Conservation (phyloP, 2,113 vertebrate genomes). For the Tonatia bakeri region DNA sequence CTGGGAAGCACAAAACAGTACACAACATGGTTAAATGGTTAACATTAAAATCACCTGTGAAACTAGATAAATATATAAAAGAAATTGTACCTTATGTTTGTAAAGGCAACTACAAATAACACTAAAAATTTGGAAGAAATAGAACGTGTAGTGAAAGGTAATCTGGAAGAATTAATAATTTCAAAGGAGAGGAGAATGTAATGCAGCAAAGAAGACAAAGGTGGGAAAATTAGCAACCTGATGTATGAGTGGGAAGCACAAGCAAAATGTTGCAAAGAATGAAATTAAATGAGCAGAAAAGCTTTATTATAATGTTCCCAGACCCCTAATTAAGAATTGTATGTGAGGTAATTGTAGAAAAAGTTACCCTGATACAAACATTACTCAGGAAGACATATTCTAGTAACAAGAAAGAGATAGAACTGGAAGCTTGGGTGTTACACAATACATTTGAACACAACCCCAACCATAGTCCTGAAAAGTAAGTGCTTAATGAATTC, state of each 20-base stretch:
- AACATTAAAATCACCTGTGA: neutral
- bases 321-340: neutral
- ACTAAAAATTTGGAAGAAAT: neutral
- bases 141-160: neutral
- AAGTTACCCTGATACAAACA: neutral
- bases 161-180: neutral
- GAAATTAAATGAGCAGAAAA: neutral
- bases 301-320: neutral
- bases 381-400: neutral
- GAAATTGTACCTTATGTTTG: neutral
- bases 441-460: neutral
- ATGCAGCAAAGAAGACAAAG: neutral
- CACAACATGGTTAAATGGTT: neutral
- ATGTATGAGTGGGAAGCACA: neutral
- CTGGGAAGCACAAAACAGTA: neutral
- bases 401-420: neutral
- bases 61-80: neutral
- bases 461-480: neutral
- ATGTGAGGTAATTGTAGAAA: neutral
- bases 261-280: neutral
- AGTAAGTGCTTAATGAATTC: neutral
- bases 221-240: neutral
- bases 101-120: neutral
- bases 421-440: neutral
- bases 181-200: neutral